Conservation (phyloP, 2,113 vertebrate genomes). For the Platycercus adscitus region DNA sequence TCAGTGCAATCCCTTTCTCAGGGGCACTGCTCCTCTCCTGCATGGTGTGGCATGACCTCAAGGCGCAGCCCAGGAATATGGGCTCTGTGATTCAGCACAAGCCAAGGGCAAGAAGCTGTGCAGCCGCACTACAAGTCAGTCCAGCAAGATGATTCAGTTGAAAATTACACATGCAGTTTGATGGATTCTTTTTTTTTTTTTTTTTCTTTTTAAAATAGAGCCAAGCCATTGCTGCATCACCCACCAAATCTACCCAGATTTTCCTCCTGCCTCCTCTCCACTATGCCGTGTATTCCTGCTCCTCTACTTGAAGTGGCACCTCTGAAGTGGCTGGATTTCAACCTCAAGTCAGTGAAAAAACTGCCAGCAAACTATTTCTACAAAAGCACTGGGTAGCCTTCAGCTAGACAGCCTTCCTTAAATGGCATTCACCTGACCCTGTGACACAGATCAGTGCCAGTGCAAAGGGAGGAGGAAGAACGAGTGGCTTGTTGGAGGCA, state of each 20-base stretch:
- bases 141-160: background rate
- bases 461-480: background rate
- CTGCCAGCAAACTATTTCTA: background rate
- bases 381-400: background rate
- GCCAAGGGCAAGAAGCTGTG: background rate
- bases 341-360: background rate
- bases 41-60: background rate
- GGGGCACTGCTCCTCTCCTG: background rate
- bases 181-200: background rate
- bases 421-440: background rate
- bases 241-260: background rate
- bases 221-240: background rate
- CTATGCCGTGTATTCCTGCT: background rate
- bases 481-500: background rate
- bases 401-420: background rate
- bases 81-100: background rate
- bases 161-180: background rate
- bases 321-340: background rate
- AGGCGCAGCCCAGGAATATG: background rate
- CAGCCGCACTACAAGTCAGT: background rate
- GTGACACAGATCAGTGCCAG: accelerated
- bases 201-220: background rate
- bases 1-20: accelerated
- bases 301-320: background rate
- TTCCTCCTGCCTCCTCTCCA: background rate